Evolutionary conservation across 2,797 vertebrate genomes (phyloP).

Genomic region (Sebastes vulpes): DNA sequence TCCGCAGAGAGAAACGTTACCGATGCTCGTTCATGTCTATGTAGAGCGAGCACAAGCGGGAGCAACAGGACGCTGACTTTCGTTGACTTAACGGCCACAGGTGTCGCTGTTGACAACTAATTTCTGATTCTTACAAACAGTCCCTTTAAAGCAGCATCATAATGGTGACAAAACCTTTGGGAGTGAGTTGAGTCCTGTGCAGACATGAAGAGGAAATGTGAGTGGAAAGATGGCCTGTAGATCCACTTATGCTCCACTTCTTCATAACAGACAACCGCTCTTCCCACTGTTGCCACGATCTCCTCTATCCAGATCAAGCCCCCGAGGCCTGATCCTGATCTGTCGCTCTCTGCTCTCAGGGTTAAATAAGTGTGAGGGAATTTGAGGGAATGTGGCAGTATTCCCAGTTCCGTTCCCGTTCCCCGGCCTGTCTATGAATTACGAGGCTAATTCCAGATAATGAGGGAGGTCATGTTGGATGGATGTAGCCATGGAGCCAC

Average conservation of each 20-base stretch:
- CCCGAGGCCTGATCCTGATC: slow-evolving; percentile 34
- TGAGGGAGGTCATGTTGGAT: slow-evolving; percentile 23
- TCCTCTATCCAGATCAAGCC: slow-evolving; percentile 3
- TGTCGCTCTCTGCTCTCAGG: slow-evolving; percentile 27
- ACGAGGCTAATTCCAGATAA: slow-evolving; percentile 60
- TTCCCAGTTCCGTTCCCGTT: slow-evolving; percentile 36
- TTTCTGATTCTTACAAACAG: no score
- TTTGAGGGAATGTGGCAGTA: slow-evolving; percentile 58
- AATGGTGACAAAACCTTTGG: neutral
- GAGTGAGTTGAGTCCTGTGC: neutral
- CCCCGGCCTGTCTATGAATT: slow-evolving; percentile 29
- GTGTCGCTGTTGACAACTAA: no score
- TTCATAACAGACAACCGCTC: slow-evolving; percentile 17
- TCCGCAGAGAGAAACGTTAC: no score
- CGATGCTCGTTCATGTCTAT: no score
- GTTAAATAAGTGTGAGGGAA: slow-evolving; percentile 58
- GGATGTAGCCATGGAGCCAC: slow-evolving; percentile 3
- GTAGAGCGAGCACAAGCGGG: no score
- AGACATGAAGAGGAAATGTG: slow-evolving; percentile 9
- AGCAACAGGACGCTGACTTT: no score
- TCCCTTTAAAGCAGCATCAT: neutral
- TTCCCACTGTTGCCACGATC: slow-evolving; percentile 2
- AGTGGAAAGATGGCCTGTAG: neutral
- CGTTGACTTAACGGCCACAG: no score
- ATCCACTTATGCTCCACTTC: slow-evolving; percentile 50